phyloP scores from a whole-genome alignment of 2,797 vertebrate species.

The Passerculus sandwichensis region DNA sequence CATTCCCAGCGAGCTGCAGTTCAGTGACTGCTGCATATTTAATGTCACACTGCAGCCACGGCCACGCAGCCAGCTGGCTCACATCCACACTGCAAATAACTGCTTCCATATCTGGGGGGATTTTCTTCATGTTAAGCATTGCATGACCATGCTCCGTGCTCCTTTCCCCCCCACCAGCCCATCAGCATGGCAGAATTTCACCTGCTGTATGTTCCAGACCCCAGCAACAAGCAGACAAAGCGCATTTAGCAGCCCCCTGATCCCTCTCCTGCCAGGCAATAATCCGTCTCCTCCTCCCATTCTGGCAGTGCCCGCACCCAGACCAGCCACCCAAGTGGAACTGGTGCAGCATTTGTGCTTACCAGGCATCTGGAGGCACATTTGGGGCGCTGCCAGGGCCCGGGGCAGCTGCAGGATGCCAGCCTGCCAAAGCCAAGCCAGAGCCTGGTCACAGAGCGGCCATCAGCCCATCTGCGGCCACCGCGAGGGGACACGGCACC shows the following conservation, averaged over 20 bases:
- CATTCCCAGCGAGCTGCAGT: constrained; percentile 10
- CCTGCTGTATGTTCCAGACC: neutral
- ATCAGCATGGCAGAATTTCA: neutral
- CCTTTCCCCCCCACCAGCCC: neutral
- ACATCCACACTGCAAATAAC: neutral
- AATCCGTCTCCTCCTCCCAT: neutral
- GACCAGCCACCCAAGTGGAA: neutral
- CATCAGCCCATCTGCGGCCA: neutral
- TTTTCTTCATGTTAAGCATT: neutral
- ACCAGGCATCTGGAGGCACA: neutral
- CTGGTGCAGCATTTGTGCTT: neutral
- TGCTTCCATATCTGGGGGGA: neutral
- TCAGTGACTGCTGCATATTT: constrained; percentile 53
- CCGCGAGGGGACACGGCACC: neutral
- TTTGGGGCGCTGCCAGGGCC: neutral
- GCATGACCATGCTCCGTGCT: neutral
- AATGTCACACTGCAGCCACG: constrained; percentile 10
- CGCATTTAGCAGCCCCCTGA: neutral
- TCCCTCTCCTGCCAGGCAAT: neutral
- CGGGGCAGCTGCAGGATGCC: neutral
- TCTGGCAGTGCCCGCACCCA: neutral
- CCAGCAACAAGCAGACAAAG: neutral
- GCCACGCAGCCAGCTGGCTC: constrained; percentile 28
- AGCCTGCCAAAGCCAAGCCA: neutral
- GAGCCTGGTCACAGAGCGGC: neutral